Percentiles rank a stretch among this genome's conserved stretches.
phyloP scores from a whole-genome alignment of 2,797 vertebrate genomes.

The Pipistrellus pygmaeus region DNA sequence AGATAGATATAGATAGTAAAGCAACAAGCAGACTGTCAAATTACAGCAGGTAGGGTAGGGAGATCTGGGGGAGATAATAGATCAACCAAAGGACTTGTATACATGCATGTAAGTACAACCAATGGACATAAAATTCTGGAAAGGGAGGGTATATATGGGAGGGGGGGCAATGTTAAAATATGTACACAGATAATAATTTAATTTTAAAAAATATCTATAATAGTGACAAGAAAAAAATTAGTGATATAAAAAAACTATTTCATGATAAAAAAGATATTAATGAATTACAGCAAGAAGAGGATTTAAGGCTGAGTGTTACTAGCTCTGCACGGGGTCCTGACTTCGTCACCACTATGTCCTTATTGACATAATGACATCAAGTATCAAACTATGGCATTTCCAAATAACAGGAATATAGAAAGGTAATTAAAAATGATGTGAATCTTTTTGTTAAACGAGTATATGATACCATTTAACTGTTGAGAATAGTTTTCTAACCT shows the following conservation, averaged over 20 bases:
- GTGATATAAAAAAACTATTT: not conserved
- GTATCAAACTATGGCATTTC: not conserved
- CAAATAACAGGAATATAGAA: not conserved
- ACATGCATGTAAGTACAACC: too few species aligned
- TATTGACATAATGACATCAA: not conserved
- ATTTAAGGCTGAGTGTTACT: not conserved
- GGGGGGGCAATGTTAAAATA: too few species aligned
- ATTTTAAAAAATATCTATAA: not conserved
- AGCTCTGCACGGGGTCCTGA: not conserved
- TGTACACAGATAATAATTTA: too few species aligned
- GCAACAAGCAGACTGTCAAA: too few species aligned
- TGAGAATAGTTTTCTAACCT: not conserved
- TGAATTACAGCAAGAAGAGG: not conserved
- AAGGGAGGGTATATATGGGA: too few species aligned
- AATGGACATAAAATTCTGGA: too few species aligned
- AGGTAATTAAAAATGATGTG: not conserved
- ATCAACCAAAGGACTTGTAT: too few species aligned
- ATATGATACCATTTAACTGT: not conserved
- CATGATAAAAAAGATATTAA: not conserved
- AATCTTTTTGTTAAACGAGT: not conserved
- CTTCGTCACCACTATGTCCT: not conserved
- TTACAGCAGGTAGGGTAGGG: too few species aligned
- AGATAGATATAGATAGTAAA: too few species aligned
- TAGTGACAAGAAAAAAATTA: not conserved
- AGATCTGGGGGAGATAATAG: too few species aligned